Percentiles rank a stretch among this genome's conserved stretches.
These are phyloP conservation scores for Diplosoma virens DNA, from an alignment of 23 tunicate genomes.

Conservation along the genomic window DNA sequence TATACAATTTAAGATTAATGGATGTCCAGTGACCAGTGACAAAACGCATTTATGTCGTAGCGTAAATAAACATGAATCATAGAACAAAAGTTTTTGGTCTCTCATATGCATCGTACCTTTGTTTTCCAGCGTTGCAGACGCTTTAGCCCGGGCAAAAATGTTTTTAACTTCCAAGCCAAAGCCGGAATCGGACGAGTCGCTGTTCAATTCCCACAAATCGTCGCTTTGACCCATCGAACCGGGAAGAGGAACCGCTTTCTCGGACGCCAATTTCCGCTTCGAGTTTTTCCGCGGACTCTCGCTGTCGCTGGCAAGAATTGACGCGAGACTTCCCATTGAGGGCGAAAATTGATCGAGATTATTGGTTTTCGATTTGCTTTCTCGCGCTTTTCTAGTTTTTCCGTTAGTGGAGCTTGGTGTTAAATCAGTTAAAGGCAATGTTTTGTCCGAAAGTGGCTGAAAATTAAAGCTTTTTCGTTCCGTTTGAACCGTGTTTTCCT, in stretches of 20 bases:
- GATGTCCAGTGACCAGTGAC: too few relatives aligned
- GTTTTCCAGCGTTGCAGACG: too few relatives aligned
- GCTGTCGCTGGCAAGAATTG: constrained; percentile 30
- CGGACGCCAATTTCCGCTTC: neutral
- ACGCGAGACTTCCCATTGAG: constrained; percentile 31
- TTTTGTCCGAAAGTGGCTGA: too few relatives aligned
- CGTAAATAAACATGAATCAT: too few relatives aligned
- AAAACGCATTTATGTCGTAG: too few relatives aligned
- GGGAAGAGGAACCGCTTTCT: neutral
- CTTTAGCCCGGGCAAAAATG: too few relatives aligned
- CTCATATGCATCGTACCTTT: too few relatives aligned
- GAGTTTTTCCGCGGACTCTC: neutral
- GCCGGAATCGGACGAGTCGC: constrained; percentile 64
- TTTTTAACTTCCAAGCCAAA: constrained; percentile 32
- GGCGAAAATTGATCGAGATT: neutral
- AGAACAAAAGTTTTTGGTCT: too few relatives aligned
- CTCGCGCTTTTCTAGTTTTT: neutral
- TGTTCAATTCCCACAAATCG: constrained; percentile 52
- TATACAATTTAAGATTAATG: too few relatives aligned
- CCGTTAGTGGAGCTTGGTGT: neutral
- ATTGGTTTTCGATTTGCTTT: neutral
- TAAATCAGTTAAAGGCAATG: neutral
- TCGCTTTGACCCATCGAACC: constrained; percentile 6
- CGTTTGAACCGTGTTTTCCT: neutral
- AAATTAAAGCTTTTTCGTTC: neutral